Evolutionary conservation across 2,113 vertebrate species (phyloP).

Genomic region (Limanda limanda): DNA sequence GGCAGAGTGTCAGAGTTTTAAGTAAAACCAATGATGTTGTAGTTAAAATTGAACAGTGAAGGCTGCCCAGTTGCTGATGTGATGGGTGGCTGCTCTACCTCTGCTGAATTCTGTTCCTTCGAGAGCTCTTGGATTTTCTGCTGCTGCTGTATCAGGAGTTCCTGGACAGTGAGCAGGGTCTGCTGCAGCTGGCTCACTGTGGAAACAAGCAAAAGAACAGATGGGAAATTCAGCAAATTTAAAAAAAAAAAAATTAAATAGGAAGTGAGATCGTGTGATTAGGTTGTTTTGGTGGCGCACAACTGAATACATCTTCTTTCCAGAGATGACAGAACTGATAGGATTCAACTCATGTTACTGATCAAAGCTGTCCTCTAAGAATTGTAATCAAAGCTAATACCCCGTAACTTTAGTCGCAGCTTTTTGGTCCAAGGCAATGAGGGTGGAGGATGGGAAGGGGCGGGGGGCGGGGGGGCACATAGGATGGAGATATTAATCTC

Average conservation of each 20-base stretch:
- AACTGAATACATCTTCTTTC: slow-evolving; percentile 43
- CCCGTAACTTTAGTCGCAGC: slow-evolving; percentile 70
- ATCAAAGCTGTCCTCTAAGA: slow-evolving; percentile 70
- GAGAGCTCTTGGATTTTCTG: slow-evolving; percentile 94
- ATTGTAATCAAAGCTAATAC: slow-evolving; percentile 73
- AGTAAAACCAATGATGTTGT: too few relatives aligned
- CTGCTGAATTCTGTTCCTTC: slow-evolving; percentile 89
- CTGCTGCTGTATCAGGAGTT: slow-evolving; percentile 93
- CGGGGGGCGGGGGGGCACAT: slow-evolving; percentile 26
- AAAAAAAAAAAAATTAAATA: not conserved
- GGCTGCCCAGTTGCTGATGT: not conserved
- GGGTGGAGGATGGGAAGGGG: slow-evolving; percentile 52
- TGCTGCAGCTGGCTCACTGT: slow-evolving; percentile 94
- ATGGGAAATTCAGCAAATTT: slow-evolving; percentile 6
- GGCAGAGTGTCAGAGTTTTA: not conserved
- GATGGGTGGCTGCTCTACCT: slow-evolving; percentile 80
- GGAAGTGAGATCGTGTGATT: not conserved
- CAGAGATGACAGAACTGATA: slow-evolving; percentile 41
- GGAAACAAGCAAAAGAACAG: slow-evolving; percentile 59
- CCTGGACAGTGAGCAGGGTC: slow-evolving; percentile 91
- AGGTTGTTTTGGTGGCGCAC: slow-evolving; percentile 16
- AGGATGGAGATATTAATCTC: slow-evolving; percentile 84
- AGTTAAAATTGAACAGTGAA: not conserved
- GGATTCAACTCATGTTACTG: slow-evolving; percentile 45
- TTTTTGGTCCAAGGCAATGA: slow-evolving; percentile 62